Evolutionary conservation across 2,113 vertebrate species (phyloP).

Genomic region (Rhinoptilus africanus): DNA sequence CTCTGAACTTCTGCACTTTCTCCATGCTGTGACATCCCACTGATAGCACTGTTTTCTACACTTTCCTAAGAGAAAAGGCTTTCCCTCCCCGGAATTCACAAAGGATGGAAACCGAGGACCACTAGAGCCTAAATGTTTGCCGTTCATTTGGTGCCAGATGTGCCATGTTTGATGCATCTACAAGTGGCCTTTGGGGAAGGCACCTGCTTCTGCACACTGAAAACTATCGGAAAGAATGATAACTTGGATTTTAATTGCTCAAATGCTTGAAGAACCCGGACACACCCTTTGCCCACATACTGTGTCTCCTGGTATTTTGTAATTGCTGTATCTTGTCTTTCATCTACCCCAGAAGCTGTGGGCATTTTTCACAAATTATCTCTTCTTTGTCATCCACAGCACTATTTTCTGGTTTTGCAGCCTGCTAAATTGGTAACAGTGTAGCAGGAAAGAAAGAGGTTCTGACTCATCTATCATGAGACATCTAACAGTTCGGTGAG

Average conservation of each 20-base stretch:
- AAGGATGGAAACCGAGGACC: neutral
- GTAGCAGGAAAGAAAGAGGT: conserved; percentile 29
- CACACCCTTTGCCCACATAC: neutral
- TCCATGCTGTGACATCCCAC: neutral
- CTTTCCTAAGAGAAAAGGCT: neutral
- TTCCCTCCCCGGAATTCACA: neutral
- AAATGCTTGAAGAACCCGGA: neutral
- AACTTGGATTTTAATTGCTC: neutral
- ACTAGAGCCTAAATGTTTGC: neutral
- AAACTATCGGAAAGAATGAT: neutral
- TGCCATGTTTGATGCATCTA: neutral
- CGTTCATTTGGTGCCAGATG: neutral
- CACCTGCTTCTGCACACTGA: neutral
- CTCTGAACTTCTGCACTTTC: neutral
- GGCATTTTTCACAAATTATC: conserved; percentile 32
- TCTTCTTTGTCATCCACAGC: conserved; percentile 30
- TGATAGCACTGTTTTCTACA: neutral
- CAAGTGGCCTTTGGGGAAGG: neutral
- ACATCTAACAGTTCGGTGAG: conserved; percentile 11
- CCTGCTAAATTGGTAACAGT: conserved; percentile 31
- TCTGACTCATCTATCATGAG: conserved; percentile 60
- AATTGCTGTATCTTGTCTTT: conserved; percentile 33
- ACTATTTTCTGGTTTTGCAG: conserved; percentile 42
- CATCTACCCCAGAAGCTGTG: conserved; percentile 23
- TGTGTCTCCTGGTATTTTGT: conserved; percentile 14